Evolutionary conservation across 2,888 invertebrate species (phyloP), one percentile per base, ranked within the genome.

Genomic region (Himalopsyche japonica): DNA sequence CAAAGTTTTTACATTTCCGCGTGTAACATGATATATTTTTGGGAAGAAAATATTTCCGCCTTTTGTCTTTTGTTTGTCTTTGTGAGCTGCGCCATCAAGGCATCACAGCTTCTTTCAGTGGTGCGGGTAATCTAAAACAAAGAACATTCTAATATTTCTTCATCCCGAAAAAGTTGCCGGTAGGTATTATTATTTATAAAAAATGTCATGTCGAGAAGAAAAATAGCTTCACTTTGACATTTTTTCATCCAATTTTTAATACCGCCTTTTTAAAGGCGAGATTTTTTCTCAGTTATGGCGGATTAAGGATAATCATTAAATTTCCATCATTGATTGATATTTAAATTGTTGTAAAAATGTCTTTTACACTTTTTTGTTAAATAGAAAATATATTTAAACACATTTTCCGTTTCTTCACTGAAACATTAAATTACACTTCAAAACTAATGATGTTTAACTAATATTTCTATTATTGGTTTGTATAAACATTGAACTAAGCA

Each of bases 31-130:
- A 83, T 78, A 82, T 79, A 80, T 64, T 83, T 83, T 79, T 47
- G 32, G 32, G 80, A 34, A 49, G 76, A 76, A 80, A 76, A 80
- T 83, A 49, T 83, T 83, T 82, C 80, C 34, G 80, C 77, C 80
- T 83, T 83, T 83, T 83, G 80, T 83, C 49, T 80, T 83, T 27
- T 43, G 80, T 37, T 81, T 48, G 83, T 83, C 83, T 83, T 83
- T 83, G 77, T 80, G 64, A 77, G 80, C 47, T 37, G 57, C 24
- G 57, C 57, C 57, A 57, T 57, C 57, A 57, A 57, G 47, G 57
- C 57, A 64, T 48, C 43, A 48, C 24, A 49, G 78, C 64, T 24
- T 49, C 24, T n/a, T 79, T 79, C 12, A n/a, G 82, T 37, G 24
- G 81, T 43, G 76, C 48, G 80, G 82, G 37, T 32, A 24, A 57